A percentile compares a stretch with the other conserved stretches of the same genome.
Evolutionary conservation across 2,888 invertebrate species (phyloP).

Genomic region (Drosophila siamana): DNA sequence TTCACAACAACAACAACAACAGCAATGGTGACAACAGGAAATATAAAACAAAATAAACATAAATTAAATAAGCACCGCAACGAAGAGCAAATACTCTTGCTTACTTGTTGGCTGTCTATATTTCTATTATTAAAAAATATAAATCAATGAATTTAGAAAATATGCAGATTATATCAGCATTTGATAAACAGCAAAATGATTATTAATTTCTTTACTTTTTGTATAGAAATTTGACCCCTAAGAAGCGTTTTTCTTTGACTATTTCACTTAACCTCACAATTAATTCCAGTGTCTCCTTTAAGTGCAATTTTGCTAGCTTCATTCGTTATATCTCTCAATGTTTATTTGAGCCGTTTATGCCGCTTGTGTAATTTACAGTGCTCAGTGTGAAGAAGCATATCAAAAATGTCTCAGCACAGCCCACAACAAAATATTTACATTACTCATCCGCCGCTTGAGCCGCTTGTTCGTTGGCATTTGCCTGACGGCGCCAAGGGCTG

Average conservation of each 20-base stretch:
- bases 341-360: neutral
- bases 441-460: conserved; percentile 58
- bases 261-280: too few relatives aligned
- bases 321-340: neutral
- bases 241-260: too few relatives aligned
- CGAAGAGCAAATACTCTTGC: conserved; percentile 10
- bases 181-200: too few relatives aligned
- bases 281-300: neutral
- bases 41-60: neutral
- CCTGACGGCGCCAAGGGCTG: conserved; percentile 31
- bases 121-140: too few relatives aligned
- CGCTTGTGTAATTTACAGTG: conserved; percentile 33
- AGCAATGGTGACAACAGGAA: neutral
- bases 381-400: conserved; percentile 29
- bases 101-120: too few relatives aligned
- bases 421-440: conserved; percentile 65
- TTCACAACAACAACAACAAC: conserved; percentile 2
- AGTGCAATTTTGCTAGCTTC: too few relatives aligned
- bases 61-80: neutral
- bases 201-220: too few relatives aligned
- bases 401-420: conserved; percentile 35
- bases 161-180: too few relatives aligned
- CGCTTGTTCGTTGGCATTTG: conserved; percentile 27
- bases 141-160: too few relatives aligned
- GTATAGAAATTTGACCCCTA: too few relatives aligned